Percentiles rank a stretch among this genome's conserved stretches.
Conservation (phyloP, 2,113 vertebrate species). For the Heptranchias perlo region DNA sequence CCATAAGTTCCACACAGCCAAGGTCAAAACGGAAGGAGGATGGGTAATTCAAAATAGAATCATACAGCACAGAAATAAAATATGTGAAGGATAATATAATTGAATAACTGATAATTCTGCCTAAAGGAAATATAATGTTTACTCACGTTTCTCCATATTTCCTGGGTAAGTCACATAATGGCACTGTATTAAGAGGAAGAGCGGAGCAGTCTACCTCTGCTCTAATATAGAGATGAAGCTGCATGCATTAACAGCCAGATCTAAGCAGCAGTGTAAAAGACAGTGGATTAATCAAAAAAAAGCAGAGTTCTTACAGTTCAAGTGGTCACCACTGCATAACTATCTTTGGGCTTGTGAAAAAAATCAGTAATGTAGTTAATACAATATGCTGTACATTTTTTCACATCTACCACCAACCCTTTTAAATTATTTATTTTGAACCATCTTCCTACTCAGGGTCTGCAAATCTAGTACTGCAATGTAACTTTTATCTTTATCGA, state of each 20-base stretch:
- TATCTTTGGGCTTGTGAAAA: not conserved
- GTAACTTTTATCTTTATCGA: not conserved
- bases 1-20: not conserved
- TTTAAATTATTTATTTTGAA: not conserved
- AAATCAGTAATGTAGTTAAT: not conserved
- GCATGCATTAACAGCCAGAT: not conserved
- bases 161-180: not conserved
- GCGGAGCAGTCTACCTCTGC: not conserved
- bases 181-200: not conserved
- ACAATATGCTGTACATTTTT: not conserved
- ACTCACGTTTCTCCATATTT: not conserved
- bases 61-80: no score
- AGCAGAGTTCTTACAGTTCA: not conserved
- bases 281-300: not conserved
- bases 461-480: not conserved
- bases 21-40: not conserved
- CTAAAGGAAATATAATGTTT: not conserved
- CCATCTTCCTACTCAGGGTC: not conserved
- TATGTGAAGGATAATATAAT: not conserved
- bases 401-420: not conserved
- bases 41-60: no score
- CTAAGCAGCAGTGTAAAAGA: not conserved
- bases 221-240: not conserved
- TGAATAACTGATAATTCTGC: not conserved
- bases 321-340: not conserved